Evolutionary conservation across 2,888 invertebrate species (phyloP).

Genomic region (Drosophila crucigera): DNA sequence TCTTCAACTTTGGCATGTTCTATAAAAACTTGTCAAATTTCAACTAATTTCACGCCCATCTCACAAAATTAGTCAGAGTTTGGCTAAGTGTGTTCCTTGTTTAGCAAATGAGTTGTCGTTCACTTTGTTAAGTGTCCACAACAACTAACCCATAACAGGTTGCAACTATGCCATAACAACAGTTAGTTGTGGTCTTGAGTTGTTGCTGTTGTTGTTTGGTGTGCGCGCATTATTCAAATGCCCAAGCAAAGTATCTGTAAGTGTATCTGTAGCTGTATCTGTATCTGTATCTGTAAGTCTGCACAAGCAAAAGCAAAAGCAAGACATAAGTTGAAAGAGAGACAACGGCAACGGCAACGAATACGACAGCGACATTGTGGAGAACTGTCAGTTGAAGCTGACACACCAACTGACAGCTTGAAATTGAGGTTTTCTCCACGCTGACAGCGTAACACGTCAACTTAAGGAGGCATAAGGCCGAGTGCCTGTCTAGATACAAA

Average conservation of each 20-base stretch:
- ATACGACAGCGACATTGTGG: conserved; percentile 66
- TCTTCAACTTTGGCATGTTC: neutral
- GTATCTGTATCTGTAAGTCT: conserved; percentile 34
- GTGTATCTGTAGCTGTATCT: conserved; percentile 32
- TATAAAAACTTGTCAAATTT: neutral
- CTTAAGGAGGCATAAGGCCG: conserved; percentile 80
- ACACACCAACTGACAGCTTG: conserved; percentile 84
- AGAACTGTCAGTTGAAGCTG: conserved; percentile 84
- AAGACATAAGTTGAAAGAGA: conserved; percentile 45
- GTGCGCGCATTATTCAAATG: conserved; percentile 74
- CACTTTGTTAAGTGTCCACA: conserved; percentile 23
- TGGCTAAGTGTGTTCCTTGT: neutral
- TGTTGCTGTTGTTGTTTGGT: conserved; percentile 8
- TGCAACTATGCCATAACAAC: conserved; percentile 32
- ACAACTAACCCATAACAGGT: conserved; percentile 38
- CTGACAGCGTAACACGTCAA: conserved; percentile 82
- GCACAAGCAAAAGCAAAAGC: conserved; percentile 32
- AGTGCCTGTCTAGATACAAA: conserved; percentile 80
- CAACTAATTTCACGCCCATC: neutral
- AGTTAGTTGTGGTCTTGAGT: conserved; percentile 27
- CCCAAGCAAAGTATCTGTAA: conserved; percentile 66
- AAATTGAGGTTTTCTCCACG: conserved; percentile 83
- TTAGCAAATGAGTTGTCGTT: conserved; percentile 42
- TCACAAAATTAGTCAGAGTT: neutral
- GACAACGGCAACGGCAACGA: conserved; percentile 37